Evolutionary conservation across 2,888 invertebrate species (phyloP), one percentile per base, ranked within the genome.

Genomic region (Himalopsyche anomala): DNA sequence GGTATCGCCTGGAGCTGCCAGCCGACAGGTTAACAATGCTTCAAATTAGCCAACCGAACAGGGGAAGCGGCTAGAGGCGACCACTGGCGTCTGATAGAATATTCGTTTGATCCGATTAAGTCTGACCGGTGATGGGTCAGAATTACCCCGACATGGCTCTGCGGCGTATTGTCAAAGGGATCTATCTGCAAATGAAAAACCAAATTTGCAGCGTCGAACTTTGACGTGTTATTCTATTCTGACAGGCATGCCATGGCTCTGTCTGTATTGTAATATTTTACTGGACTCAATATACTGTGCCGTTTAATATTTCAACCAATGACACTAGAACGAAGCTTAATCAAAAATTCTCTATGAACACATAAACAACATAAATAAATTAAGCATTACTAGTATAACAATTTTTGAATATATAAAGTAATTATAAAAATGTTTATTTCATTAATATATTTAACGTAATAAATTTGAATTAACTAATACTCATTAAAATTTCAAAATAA

Each of bases 101-200:
- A 19, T 62, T 62, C 19, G 62, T n/a, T 62, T 62, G 62, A 62
- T 62, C 19, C 62, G 62, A 62, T 62, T 62, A 62, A 19, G 62
- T 62, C 62, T 62, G 62, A 62, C 62, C 62, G 28, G 62, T 62
- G 62, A 62, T 62, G 62, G 62, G 62, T 62, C 62, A 62, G 62
- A 62, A 28, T 62, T 28, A 28, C 19, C 62, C 62, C 62, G 28
- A 62, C 62, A n/a, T 15, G n/a, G 19, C 62, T 62, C 62, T 62
- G 62, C 19, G 62, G 62, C 19, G 62, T 62, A 11, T 19, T 19
- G 62, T 62, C 62, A 62, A 62, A 62, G 62, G 62, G 62, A 56
- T 19, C 62, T 62, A 19, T 62, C 19, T 62, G 62, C 62, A 62
- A 62, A 62, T 62, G 62, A 62, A 62, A 62, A 62, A 62, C 62